These are phyloP conservation scores for Sitophilus oryzae DNA, from an alignment of 1,140 invertebrate species.

Conservation along the genomic window DNA sequence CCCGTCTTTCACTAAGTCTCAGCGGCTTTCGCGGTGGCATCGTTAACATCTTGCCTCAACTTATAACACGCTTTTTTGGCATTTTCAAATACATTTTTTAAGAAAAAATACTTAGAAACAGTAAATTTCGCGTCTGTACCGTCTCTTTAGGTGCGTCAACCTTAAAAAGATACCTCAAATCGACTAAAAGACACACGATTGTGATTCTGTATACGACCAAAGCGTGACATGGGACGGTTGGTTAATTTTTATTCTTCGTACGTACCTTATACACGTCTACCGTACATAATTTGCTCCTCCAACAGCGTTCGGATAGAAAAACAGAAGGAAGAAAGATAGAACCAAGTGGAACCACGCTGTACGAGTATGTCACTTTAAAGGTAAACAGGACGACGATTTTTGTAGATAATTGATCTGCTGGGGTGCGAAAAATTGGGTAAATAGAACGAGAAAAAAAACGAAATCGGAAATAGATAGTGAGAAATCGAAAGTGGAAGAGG, in stretches of 20 bases:
- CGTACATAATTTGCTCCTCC: constrained; percentile 17
- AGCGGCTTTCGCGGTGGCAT: constrained; percentile 30
- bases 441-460: too few relatives aligned
- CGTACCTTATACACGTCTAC: constrained; percentile 28
- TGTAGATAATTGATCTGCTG: too few relatives aligned
- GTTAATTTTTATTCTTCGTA: constrained; percentile 38
- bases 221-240: constrained; percentile 41
- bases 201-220: constrained; percentile 39
- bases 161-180: constrained; percentile 20
- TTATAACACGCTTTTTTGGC: not conserved
- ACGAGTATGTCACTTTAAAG: too few relatives aligned
- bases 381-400: too few relatives aligned
- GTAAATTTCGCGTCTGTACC: too few relatives aligned
- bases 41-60: constrained; percentile 21
- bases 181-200: constrained; percentile 29
- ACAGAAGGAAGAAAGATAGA: too few relatives aligned
- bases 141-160: constrained; percentile 8
- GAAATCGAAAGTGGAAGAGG: not conserved
- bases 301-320: too few relatives aligned
- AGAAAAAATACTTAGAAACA: constrained; percentile 3
- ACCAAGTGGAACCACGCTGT: too few relatives aligned
- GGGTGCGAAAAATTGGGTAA: too few relatives aligned
- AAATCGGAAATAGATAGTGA: not conserved
- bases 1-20: constrained; percentile 30
- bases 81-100: not conserved